Percentiles rank a stretch among this genome's conserved stretches.
Evolutionary conservation across 2,888 invertebrate genomes (phyloP).

Genomic region (Euplagia quadripunctaria): DNA sequence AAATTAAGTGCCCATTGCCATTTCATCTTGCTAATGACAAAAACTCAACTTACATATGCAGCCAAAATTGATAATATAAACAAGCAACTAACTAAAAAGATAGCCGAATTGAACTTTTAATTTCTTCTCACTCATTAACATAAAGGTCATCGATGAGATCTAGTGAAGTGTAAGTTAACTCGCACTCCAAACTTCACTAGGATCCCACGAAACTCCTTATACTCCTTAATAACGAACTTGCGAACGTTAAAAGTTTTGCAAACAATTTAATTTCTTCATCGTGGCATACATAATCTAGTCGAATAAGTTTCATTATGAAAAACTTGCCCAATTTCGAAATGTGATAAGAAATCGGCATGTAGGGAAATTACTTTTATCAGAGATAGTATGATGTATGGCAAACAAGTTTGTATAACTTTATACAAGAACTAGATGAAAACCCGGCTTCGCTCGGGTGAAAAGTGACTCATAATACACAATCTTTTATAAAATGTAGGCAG

Average conservation of each 20-base stretch:
- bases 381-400: not conserved
- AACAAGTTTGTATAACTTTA: not conserved
- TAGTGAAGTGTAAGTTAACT: not conserved
- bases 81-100: too few species aligned
- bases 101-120: too few species aligned
- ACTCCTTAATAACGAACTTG: too few species aligned
- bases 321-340: not conserved
- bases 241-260: slow-evolving; percentile 12
- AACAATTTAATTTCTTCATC: slow-evolving; percentile 36
- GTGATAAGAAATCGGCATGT: not conserved
- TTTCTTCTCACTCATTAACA: not conserved
- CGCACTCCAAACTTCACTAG: slow-evolving; percentile 22
- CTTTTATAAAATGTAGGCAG: too few species aligned
- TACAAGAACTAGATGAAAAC: too few species aligned
- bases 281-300: slow-evolving; percentile 6
- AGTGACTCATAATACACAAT: too few species aligned
- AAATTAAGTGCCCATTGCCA: too few species aligned
- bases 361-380: not conserved
- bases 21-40: too few species aligned
- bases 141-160: not conserved
- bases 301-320: not conserved
- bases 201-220: not conserved
- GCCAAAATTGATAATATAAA: too few species aligned
- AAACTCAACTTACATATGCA: too few species aligned
- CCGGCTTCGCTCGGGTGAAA: too few species aligned